Conservation (phyloP, 2,113 vertebrate species). For the Corythornis madagascariensis region DNA sequence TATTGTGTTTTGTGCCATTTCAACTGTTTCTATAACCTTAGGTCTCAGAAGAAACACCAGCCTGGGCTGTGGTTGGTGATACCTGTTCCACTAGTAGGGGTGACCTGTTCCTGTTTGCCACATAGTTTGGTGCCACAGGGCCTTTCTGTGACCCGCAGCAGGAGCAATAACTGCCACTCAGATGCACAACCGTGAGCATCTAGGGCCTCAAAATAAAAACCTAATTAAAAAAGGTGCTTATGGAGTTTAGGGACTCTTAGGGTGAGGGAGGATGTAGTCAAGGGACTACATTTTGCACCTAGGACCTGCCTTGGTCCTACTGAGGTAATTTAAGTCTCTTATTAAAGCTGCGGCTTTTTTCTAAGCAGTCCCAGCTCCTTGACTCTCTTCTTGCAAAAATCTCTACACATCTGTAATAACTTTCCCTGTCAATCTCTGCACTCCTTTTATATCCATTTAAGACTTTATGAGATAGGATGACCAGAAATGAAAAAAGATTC, state of each 20-base stretch:
- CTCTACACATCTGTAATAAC: slow-evolving; percentile 4
- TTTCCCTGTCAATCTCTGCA: slow-evolving; percentile 30
- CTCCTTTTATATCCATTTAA: slow-evolving; percentile 52
- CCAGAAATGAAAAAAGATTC: slow-evolving; percentile 53
- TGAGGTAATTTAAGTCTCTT: background rate
- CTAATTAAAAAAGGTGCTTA: background rate
- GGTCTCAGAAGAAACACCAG: background rate
- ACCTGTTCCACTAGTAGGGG: fast-evolving
- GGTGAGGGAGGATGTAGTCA: background rate
- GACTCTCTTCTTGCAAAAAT: background rate
- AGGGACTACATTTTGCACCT: background rate
- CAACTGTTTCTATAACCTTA: fast-evolving
- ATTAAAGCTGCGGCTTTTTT: background rate
- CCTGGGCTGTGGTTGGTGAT: fast-evolving
- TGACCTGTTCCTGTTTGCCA: background rate
- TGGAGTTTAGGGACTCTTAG: background rate
- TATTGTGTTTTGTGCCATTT: background rate
- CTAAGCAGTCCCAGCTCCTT: background rate
- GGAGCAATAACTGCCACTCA: background rate
- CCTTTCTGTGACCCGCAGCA: background rate
- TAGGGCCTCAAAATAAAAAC: background rate
- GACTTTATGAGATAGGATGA: slow-evolving; percentile 45
- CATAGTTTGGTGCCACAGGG: fast-evolving
- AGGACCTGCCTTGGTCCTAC: background rate
- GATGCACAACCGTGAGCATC: background rate